A percentile compares a stretch with the other conserved stretches of the same genome.
phyloP scores from a whole-genome alignment of 2,888 invertebrate genomes.

The Tanypteryx hageni region DNA sequence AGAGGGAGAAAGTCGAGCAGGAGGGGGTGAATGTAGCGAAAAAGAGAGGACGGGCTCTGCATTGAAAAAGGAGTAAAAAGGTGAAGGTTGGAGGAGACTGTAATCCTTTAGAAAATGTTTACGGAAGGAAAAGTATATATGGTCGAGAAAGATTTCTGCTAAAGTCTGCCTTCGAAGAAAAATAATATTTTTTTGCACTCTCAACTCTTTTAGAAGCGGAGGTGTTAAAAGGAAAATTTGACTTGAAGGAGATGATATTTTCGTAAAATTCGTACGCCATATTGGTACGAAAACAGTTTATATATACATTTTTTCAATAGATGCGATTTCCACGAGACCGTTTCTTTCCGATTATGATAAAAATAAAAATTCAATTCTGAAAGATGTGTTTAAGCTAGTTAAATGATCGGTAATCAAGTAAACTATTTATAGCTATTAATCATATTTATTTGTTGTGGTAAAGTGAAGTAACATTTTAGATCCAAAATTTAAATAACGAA shows the following conservation, averaged over 20 bases:
- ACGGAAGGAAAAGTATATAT: not conserved
- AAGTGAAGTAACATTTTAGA: too few species aligned
- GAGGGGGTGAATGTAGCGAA: not conserved
- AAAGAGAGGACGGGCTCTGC: not conserved
- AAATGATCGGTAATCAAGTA: too few species aligned
- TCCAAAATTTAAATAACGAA: too few species aligned
- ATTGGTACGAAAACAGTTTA: too few species aligned
- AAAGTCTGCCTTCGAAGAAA: not conserved
- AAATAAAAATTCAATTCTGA: too few species aligned
- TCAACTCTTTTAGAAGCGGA: not conserved
- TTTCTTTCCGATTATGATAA: too few species aligned
- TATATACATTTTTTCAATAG: too few species aligned
- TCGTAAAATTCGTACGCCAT: too few species aligned
- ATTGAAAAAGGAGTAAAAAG: not conserved
- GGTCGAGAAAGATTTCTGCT: conserved; percentile 1
- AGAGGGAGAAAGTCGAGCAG: not conserved
- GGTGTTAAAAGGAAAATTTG: not conserved
- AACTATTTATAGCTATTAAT: too few species aligned
- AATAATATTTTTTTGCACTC: not conserved
- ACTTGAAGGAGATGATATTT: not conserved
- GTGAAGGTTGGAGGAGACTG: not conserved
- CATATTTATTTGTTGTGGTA: too few species aligned
- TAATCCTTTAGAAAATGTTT: not conserved
- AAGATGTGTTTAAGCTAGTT: too few species aligned
- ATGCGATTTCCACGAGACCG: too few species aligned